Evolutionary conservation across 2,888 invertebrate species (phyloP), one percentile per base, ranked within the genome.

Genomic region (Stenurella melanura): DNA sequence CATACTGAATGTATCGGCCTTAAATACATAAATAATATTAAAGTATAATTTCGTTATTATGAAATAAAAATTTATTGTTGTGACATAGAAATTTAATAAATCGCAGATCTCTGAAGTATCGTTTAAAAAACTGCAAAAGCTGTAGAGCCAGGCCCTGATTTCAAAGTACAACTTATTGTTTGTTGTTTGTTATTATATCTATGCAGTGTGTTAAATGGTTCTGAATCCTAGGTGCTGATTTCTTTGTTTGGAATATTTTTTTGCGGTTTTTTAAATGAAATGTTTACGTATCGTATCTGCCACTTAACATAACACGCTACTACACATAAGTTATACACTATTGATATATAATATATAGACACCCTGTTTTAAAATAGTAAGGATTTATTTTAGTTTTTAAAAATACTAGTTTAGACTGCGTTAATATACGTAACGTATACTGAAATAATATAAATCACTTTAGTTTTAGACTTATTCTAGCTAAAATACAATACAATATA

Each of bases 1-100:
- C 88, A 89, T 86, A 89, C 89, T 88, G 90, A 89, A 87, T 90
- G 89, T 89, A 89, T 90, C 89, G 90, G 90, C 90, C 90, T 90
- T 90, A 90, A 88, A 86, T 87, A 87, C 87, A 87, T 88, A 87
- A 88, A 88, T 84, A 84, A 87, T 86, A 85, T 86, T 86, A 85
- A 86, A 86, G 77, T 85, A 85, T 87, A 86, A 88, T 87, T 88
- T 88, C 88, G 88, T 89, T 88, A 88, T 86, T 85, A 87, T 86
- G 87, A 87, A 83, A 87, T 86, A 83, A 88, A 85, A 87, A 86
- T 88, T 88, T 88, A 89, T 89, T 89, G 89, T 90, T 90, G 89
- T 89, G 89, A 89, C 86, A 87, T 88, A 88, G 86, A 85, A 86
- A 85, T 86, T 86, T 83, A 81, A 81, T 81, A 74, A 80, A 82